These are phyloP conservation scores for Microdon myrmicae DNA, from an alignment of 2,888 invertebrate species.

Conservation along the genomic window DNA sequence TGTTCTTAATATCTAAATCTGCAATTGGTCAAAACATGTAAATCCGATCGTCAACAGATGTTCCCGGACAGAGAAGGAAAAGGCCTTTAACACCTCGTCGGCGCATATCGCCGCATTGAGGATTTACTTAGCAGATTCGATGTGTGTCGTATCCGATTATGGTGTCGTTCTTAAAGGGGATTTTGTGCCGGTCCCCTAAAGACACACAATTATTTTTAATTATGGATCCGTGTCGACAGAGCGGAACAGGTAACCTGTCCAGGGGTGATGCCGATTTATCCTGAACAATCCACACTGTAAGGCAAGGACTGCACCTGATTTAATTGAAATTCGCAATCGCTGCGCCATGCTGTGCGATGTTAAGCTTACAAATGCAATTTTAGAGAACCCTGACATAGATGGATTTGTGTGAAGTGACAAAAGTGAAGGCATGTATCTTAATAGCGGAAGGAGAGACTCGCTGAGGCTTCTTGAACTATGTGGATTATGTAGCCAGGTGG, in stretches of 20 bases:
- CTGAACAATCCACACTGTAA: slow-evolving; percentile 7
- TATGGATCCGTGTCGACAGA: slow-evolving; percentile 21
- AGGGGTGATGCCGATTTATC: not conserved
- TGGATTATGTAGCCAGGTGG: too few species aligned
- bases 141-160: slow-evolving; percentile 48
- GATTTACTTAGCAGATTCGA: slow-evolving; percentile 20
- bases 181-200: slow-evolving; percentile 33
- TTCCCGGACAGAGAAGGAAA: slow-evolving; percentile 32
- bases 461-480: too few species aligned
- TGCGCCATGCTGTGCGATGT: too few species aligned
- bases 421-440: too few species aligned
- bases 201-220: slow-evolving; percentile 50
- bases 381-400: too few species aligned
- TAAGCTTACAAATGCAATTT: too few species aligned
- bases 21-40: slow-evolving; percentile 50
- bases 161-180: slow-evolving; percentile 37
- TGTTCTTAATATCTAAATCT: slow-evolving; percentile 43
- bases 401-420: too few species aligned
- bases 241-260: not conserved
- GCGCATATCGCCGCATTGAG: slow-evolving; percentile 17
- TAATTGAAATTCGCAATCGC: slow-evolving; percentile 35
- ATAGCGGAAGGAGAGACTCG: too few species aligned
- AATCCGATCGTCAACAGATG: slow-evolving; percentile 39
- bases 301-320: slow-evolving; percentile 38
- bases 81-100: slow-evolving; percentile 46